Conservation (phyloP, 2,113 vertebrate species). For the Setophaga coronata region DNA sequence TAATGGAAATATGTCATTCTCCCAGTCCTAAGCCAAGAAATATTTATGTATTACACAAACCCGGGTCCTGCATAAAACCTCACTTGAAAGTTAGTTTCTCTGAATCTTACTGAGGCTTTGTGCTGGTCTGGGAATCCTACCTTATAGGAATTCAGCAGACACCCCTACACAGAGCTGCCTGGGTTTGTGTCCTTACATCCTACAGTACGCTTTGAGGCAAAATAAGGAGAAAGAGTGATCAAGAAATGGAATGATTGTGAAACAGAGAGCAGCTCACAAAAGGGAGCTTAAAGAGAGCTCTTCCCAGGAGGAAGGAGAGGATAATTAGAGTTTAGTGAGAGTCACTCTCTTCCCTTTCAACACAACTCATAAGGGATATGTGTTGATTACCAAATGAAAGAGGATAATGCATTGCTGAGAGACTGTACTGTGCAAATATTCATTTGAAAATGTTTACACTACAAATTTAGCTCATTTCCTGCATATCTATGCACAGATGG, state of each 20-base stretch:
- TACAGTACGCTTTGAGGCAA: neutral
- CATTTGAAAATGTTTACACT: constrained; percentile 67
- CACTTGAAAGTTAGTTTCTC: neutral
- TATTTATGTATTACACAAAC: neutral
- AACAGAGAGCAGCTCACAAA: neutral
- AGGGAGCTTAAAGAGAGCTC: constrained; percentile 7
- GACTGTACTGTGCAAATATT: constrained; percentile 57
- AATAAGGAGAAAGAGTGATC: neutral
- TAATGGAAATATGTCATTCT: neutral
- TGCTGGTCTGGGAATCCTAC: neutral
- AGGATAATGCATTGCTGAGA: constrained; percentile 56
- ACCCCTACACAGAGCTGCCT: rapidly evolving
- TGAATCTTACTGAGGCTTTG: neutral
- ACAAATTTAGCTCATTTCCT: constrained; percentile 60
- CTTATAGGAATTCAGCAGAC: neutral
- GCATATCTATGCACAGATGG: constrained; percentile 55
- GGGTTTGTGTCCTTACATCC: neutral
- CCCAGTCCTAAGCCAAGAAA: neutral
- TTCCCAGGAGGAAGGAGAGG: constrained; percentile 43
- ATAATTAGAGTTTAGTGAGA: constrained; percentile 64
- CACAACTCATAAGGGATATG: constrained; percentile 41
- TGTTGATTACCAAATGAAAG: constrained; percentile 64
- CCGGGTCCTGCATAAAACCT: neutral
- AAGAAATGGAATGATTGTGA: neutral
- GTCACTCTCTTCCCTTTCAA: constrained; percentile 48